phyloP scores from a whole-genome alignment of 2,888 invertebrate species.

The Limnephilus marmoratus region DNA sequence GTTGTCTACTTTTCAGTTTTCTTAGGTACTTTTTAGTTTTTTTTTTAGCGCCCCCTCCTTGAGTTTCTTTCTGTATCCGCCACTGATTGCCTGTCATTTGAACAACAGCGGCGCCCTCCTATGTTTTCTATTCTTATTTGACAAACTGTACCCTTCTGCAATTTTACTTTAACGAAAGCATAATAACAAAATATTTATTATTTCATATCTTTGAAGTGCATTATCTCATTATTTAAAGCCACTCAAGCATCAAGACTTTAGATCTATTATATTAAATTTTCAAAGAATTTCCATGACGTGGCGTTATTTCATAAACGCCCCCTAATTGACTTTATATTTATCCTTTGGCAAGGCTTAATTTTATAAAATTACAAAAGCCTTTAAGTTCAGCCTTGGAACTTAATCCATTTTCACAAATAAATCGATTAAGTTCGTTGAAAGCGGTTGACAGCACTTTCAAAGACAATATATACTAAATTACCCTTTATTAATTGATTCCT shows the following conservation, averaged over 20 bases:
- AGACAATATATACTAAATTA: not conserved
- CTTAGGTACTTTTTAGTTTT: too few relatives aligned
- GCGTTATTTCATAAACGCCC: not conserved
- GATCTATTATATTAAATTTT: not conserved
- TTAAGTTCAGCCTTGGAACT: not conserved
- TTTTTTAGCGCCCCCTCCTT: too few relatives aligned
- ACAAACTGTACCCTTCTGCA: too few relatives aligned
- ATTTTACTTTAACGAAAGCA: too few relatives aligned
- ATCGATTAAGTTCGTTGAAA: slow-evolving; percentile 13
- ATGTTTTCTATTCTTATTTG: too few relatives aligned
- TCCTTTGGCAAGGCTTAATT: not conserved
- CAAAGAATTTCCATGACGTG: not conserved
- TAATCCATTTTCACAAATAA: not conserved
- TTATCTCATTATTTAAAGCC: not conserved
- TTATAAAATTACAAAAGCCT: not conserved
- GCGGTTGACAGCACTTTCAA: not conserved
- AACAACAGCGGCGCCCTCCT: too few relatives aligned
- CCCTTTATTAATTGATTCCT: not conserved
- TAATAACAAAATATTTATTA: too few relatives aligned
- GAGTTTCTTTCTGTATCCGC: too few relatives aligned
- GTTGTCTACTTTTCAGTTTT: too few relatives aligned
- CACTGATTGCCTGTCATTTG: too few relatives aligned
- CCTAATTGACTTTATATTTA: not conserved
- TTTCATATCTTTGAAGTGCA: too few relatives aligned
- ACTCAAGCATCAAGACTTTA: not conserved